A percentile compares a stretch with the other conserved stretches of the same genome.
phyloP scores from a whole-genome alignment of 2,888 invertebrate species.

The Charanyca ferruginea region DNA sequence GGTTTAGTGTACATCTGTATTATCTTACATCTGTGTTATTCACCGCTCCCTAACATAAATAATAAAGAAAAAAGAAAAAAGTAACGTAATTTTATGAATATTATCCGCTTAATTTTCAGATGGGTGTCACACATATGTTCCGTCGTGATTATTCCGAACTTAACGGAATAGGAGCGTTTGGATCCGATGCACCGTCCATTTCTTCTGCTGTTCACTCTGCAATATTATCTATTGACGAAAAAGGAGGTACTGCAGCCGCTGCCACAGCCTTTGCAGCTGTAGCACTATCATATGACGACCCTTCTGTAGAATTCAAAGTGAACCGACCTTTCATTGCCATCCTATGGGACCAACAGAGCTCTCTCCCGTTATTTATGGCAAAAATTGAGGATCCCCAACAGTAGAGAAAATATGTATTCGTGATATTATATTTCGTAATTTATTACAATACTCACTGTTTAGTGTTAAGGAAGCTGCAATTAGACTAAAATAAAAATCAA shows the following conservation, averaged over 20 bases:
- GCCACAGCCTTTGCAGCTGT: conserved; percentile 85
- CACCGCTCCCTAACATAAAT: too few relatives aligned
- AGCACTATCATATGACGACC: conserved; percentile 85
- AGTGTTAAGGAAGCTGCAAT: conserved; percentile 3
- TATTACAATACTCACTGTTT: conserved; percentile 56
- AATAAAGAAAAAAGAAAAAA: not conserved
- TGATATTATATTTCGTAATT: conserved; percentile 21
- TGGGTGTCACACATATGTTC: conserved; percentile 87
- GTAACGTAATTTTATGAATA: not conserved
- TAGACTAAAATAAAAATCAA: conserved; percentile 24
- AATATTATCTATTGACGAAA: conserved; percentile 88
- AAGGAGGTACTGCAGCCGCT: conserved; percentile 88
- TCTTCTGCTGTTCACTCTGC: conserved; percentile 88
- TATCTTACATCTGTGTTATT: not conserved
- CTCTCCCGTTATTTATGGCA: conserved; percentile 88
- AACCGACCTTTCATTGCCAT: conserved; percentile 89
- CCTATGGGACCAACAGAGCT: conserved; percentile 85
- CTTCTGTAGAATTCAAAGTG: conserved; percentile 77
- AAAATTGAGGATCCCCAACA: conserved; percentile 84
- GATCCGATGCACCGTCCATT: conserved; percentile 76
- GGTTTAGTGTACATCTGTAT: not conserved
- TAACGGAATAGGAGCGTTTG: conserved; percentile 74
- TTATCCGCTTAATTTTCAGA: conserved; percentile 73
- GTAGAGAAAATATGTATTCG: conserved; percentile 43
- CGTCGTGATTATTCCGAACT: conserved; percentile 76